Conservation (phyloP, 2,888 invertebrate species). For the Drosophila prostipennis region DNA sequence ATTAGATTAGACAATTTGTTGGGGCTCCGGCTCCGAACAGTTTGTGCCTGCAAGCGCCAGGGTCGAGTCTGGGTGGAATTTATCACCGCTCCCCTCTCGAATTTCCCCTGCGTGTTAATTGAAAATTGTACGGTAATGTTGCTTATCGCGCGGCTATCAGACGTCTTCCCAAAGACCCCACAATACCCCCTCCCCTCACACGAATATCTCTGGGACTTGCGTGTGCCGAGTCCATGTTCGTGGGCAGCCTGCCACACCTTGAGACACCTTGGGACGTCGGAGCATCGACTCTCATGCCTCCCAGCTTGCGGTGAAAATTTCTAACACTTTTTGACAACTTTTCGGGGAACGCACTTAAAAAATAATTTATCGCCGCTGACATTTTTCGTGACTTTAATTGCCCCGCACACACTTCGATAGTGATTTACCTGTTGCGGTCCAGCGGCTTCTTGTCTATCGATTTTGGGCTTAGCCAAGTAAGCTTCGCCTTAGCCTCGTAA, state of each 20-base stretch:
- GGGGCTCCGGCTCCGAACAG: slow-evolving; percentile 44
- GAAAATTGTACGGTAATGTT: slow-evolving; percentile 83
- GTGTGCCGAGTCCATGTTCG: slow-evolving; percentile 56
- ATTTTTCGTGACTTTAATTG: slow-evolving; percentile 80
- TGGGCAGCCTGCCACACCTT: slow-evolving; percentile 47
- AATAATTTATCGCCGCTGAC: slow-evolving; percentile 75
- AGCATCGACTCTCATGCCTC: slow-evolving; percentile 61
- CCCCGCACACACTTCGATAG: slow-evolving; percentile 32
- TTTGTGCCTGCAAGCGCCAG: slow-evolving; percentile 70
- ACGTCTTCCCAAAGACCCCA: slow-evolving; percentile 22
- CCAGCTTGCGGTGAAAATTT: slow-evolving; percentile 67
- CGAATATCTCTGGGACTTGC: slow-evolving; percentile 32
- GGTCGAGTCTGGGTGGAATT: slow-evolving; percentile 53
- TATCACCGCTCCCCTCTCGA: slow-evolving; percentile 30
- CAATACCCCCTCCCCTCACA: background rate
- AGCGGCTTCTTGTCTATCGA: slow-evolving; percentile 66
- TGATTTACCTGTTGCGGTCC: slow-evolving; percentile 48
- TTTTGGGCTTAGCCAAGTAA: slow-evolving; percentile 47
- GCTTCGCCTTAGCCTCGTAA: slow-evolving; percentile 55
- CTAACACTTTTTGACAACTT: slow-evolving; percentile 81
- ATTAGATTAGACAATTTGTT: slow-evolving; percentile 79
- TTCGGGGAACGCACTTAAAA: slow-evolving; percentile 80
- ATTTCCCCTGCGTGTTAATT: slow-evolving; percentile 81
- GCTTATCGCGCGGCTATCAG: slow-evolving; percentile 78
- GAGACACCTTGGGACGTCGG: slow-evolving; percentile 60